phyloP scores from a whole-genome alignment of 2,797 vertebrate genomes.

The Propithecus perrieri region DNA sequence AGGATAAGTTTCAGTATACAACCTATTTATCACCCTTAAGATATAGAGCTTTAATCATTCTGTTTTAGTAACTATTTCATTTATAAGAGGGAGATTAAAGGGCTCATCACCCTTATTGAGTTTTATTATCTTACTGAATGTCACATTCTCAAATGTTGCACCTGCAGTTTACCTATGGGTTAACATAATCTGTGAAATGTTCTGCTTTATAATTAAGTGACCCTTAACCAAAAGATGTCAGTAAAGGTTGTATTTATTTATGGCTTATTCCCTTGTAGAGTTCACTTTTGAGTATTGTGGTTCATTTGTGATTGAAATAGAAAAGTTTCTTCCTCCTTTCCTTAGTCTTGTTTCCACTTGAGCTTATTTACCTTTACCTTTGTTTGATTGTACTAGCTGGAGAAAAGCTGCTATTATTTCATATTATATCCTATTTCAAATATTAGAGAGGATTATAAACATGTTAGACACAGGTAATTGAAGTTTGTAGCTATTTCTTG shows the following conservation, averaged over 20 bases:
- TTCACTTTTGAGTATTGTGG: background rate
- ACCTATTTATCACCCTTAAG: background rate
- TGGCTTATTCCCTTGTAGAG: background rate
- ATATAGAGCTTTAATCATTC: background rate
- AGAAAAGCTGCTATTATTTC: background rate
- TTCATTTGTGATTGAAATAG: background rate
- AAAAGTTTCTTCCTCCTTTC: background rate
- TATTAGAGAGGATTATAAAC: constrained; percentile 11
- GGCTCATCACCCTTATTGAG: background rate
- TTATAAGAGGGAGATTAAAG: constrained; percentile 29
- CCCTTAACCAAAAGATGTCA: background rate
- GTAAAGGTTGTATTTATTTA: background rate
- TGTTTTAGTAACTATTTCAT: constrained; percentile 24
- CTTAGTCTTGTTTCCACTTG: background rate
- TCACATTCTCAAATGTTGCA: background rate
- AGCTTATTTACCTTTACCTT: constrained; percentile 18
- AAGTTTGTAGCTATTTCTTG: background rate
- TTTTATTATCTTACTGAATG: constrained; percentile 39
- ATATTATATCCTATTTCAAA: background rate
- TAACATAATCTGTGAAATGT: background rate
- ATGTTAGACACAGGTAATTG: background rate
- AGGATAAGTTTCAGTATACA: background rate
- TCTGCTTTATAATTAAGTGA: constrained; percentile 35
- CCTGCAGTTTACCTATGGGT: background rate
- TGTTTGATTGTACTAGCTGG: background rate